Evolutionary conservation across 2,113 vertebrate species (phyloP), one percentile per base, ranked within the genome.

Genomic region (Centropus unirufus): DNA sequence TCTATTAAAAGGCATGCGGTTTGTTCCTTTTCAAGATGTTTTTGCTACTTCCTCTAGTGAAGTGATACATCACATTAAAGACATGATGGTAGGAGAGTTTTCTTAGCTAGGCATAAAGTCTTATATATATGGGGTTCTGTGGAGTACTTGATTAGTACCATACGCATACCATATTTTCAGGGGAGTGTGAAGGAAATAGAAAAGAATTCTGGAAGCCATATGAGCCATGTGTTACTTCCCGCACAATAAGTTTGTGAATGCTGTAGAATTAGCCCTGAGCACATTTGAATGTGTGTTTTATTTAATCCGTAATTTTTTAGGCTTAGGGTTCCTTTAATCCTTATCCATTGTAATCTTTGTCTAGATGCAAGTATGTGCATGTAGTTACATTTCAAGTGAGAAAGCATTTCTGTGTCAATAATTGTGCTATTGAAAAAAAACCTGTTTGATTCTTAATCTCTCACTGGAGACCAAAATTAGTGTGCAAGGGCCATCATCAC

Each of bases 181-280:
- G 15, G 19, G 12, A 1, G 3, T 72, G 58, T 64, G 36, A 57
- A 92, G 87, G 62, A 94, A 87, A 75, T 72, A 6, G 44, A 87
- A 58, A 79, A 54, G 49, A 83, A 39, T 92, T 95, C 54, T 93
- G 83, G 76, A 93, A 93, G 36, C 73, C 12, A 11, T 78, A 61
- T 91, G 78, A 89, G 58, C 61, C 69, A 93, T 67, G 30, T 84
- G 32, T 95, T 92, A 73, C 36, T 91, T 96, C 58, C 67, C 58
- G 66, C 52, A 69, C 47, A 84, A 34, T 63, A 55, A 55, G 59
- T 62, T 85, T 78, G 63, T 85, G 67, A 44, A 47, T 74, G 34
- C 52, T 80, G 27, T 63, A 66, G 72, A 88, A 85, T 73, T 95
- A 64, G 36, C 51, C 46, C 8, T 49, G n/a, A 87, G 74, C 44